Base-by-base conservation (phyloP, 2,113 vertebrate species). In the Willisornis vidua region DNA sequence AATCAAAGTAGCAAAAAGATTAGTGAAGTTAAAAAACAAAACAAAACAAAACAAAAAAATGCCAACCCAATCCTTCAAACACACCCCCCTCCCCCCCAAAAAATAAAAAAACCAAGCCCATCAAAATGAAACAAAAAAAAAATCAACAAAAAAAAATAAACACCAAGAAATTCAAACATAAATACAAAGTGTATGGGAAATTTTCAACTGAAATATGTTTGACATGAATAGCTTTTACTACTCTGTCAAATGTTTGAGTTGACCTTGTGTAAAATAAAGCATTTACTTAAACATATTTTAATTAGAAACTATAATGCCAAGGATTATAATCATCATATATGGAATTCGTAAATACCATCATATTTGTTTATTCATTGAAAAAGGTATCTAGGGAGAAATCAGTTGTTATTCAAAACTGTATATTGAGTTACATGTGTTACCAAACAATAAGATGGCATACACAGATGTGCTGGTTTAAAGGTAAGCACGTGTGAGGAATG, bases 281-380 rank as follows among this genome's bases (percentile, higher is more conserved):
- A 93, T 94, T 97, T n/a, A 68, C 63, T 87, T 92, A 92, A 77
- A 71, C 83, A 70, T 67, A 81, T 78, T 95, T 78, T 78, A 84
- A 87, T 52, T 90, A 35, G 55, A 76, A 97, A 80, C 19, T 51
- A 82, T 87, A 83, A 96, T 80, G 39, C 43, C 54, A 90, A 63
- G 19, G 31, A 94, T 89, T 93, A 91, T 92, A 94, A 71, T 59
- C 83, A 14, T 29, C 19, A 79, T 68, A 66, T 52, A 86, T 7
- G 14, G 72, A 23, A 75, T 76, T 70, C n/a, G n/a, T 63, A 5
- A 65, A 65, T 37, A 76, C 4, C 29, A 49, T 41, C 19, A 33
- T 15, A 20, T 6, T 71, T 81, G 28, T 5, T 72, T 70, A 45
- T 62, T 71, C 5, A 49, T 59, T 33, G 31, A 49, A 93, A 71